phyloP scores from a whole-genome alignment of 2,797 vertebrate species.

The Poecilia picta region DNA sequence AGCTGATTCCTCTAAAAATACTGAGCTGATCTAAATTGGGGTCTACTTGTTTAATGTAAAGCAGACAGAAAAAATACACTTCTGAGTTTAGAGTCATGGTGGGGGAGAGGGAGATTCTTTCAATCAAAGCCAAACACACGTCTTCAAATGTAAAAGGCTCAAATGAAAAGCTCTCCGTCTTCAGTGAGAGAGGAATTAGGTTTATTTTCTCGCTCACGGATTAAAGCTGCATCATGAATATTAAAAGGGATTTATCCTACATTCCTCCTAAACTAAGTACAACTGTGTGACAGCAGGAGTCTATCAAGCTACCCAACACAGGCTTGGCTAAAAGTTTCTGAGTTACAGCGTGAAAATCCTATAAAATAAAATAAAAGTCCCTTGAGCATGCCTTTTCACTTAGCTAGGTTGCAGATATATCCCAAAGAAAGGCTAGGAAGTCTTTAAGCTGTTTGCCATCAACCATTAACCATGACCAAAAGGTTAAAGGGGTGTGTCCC shows the following conservation, averaged over 20 bases:
- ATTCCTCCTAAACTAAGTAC: slow-evolving; percentile 45
- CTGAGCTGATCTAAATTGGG: neutral
- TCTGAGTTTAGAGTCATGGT: neutral
- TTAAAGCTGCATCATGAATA: slow-evolving; percentile 68
- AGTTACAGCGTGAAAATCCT: neutral
- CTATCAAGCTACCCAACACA: slow-evolving; percentile 21
- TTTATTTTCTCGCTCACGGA: slow-evolving; percentile 35
- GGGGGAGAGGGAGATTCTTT: neutral
- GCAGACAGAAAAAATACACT: neutral
- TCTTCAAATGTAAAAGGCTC: slow-evolving; percentile 10
- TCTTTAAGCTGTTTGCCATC: neutral
- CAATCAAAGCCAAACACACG: slow-evolving; percentile 17
- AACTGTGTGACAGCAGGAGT: slow-evolving; percentile 20
- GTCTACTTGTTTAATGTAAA: neutral
- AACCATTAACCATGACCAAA: neutral
- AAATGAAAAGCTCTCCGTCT: slow-evolving; percentile 51
- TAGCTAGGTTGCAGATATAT: neutral
- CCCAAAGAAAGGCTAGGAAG: neutral
- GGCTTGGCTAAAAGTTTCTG: neutral
- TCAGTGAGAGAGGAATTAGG: slow-evolving; percentile 54
- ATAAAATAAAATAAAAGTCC: neutral
- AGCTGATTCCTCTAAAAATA: slow-evolving; percentile 9
- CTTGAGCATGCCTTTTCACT: neutral
- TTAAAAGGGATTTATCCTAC: slow-evolving; percentile 57
- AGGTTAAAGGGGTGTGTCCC: neutral